Conservation (phyloP, 1,140 invertebrate genomes). For the Melanaphis sacchari region DNA sequence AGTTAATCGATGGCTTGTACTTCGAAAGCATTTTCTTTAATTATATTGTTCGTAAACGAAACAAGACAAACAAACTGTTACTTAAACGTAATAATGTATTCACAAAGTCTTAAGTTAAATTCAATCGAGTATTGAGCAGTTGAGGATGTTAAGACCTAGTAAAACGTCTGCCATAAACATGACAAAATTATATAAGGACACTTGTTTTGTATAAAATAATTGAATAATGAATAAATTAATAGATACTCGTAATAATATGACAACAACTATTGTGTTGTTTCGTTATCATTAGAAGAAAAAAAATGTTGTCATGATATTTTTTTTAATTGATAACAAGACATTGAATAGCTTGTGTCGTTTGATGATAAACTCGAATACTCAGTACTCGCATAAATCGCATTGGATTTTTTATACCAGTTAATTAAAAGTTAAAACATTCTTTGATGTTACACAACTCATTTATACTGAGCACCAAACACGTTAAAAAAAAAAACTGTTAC, state of each 20-base stretch:
- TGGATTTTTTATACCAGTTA: no score
- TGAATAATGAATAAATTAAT: not conserved
- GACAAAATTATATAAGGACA: not conserved
- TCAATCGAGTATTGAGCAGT: not conserved
- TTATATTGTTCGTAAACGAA: not conserved
- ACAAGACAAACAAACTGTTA: not conserved
- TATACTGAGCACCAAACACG: not conserved
- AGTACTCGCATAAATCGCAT: no score
- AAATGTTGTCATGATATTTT: not conserved
- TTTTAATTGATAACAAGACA: not conserved
- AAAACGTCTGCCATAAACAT: not conserved
- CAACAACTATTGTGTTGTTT: not conserved
- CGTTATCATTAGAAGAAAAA: not conserved
- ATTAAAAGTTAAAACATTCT: no score
- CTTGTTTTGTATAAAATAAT: not conserved
- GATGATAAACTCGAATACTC: not conserved
- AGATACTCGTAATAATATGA: not conserved
- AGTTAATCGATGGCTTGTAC: not conserved
- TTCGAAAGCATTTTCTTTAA: constrained; percentile 23
- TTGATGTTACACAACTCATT: no score
- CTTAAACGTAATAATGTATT: not conserved
- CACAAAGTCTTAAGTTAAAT: not conserved
- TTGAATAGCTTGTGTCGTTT: not conserved
- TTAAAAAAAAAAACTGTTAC: not conserved
- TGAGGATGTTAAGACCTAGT: not conserved